phyloP scores from a whole-genome alignment of 2,797 vertebrate genomes.

The Varecia variegata region DNA sequence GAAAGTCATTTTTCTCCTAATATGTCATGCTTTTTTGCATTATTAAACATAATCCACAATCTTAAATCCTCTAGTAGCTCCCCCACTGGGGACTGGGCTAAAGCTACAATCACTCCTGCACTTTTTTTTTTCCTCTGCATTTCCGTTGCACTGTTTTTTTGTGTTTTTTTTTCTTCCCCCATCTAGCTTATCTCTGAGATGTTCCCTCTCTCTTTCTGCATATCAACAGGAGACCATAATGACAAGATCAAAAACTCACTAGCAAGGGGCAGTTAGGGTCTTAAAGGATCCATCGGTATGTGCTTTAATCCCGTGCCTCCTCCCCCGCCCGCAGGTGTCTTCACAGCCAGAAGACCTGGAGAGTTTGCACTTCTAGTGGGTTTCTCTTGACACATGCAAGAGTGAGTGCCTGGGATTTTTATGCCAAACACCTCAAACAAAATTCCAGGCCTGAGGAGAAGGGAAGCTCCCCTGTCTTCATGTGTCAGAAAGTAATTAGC shows the following conservation, averaged over 20 bases:
- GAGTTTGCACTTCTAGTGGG: background rate
- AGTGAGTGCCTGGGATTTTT: background rate
- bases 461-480: background rate
- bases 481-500: background rate
- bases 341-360: background rate
- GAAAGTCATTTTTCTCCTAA: constrained; percentile 59
- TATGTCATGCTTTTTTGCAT: constrained; percentile 19
- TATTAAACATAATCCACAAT: constrained; percentile 42
- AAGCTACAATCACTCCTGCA: constrained; percentile 27
- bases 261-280: background rate
- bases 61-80: constrained; percentile 11
- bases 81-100: background rate
- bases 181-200: background rate
- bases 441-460: background rate
- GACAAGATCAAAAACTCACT: background rate
- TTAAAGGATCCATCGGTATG: background rate
- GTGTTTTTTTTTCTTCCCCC: too few species aligned
- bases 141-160: background rate
- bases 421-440: background rate
- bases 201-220: background rate
- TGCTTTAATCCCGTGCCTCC: background rate
- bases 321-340: background rate
- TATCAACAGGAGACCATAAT: background rate
- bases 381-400: background rate
- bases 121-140: constrained; percentile 23